Evolutionary conservation across 1,140 invertebrate species (phyloP).

Genomic region (Nephila pilipes): DNA sequence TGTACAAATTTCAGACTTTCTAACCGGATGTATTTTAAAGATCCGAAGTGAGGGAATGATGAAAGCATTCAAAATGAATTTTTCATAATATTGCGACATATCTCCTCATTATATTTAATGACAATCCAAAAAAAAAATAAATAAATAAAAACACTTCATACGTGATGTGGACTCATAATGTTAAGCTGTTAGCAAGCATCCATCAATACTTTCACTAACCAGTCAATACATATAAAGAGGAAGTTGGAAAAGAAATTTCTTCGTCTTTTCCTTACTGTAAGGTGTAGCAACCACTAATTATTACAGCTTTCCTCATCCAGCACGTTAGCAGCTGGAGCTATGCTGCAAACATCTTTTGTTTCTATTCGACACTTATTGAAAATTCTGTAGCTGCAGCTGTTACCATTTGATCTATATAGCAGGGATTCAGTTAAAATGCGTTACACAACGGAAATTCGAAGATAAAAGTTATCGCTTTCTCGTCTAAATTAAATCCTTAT

Average conservation of each 20-base stretch:
- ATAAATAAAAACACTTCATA: too few species aligned
- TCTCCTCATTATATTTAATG: too few species aligned
- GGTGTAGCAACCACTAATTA: neutral
- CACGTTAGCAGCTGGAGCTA: constrained; percentile 5
- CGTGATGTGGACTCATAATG: too few species aligned
- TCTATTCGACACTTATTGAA: constrained; percentile 2
- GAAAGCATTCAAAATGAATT: too few species aligned
- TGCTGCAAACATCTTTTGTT: neutral
- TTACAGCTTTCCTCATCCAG: constrained; percentile 10
- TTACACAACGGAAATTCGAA: neutral
- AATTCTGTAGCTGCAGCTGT: neutral
- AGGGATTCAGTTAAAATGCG: neutral
- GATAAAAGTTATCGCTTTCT: neutral
- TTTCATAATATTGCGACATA: too few species aligned
- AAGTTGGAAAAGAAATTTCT: neutral
- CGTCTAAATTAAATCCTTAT: neutral
- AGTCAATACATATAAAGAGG: neutral
- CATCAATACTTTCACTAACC: neutral
- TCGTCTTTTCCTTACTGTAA: constrained; percentile 3
- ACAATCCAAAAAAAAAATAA: too few species aligned
- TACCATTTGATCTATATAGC: neutral
- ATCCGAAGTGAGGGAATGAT: neutral
- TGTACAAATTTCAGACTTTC: neutral
- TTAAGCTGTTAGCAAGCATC: neutral
- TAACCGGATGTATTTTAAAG: neutral